Conservation (phyloP, 2,797 vertebrate genomes). For the Sebastolobus altivelis region DNA sequence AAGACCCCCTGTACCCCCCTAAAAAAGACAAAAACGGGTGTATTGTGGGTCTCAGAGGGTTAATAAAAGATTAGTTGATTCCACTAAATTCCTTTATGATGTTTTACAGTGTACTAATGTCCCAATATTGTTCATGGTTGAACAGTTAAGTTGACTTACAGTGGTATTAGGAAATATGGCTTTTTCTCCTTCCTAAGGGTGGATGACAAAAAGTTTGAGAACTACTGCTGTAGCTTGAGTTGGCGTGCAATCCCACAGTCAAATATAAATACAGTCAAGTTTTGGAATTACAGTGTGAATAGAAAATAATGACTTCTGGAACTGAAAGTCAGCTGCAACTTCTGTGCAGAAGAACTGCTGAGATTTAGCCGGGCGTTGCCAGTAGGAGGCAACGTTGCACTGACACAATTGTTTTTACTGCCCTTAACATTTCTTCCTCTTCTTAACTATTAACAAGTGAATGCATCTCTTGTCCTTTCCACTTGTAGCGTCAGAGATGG, state of each 20-base stretch:
- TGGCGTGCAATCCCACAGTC: not conserved
- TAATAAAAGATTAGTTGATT: no score
- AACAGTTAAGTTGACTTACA: not conserved
- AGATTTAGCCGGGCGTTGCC: slow-evolving; percentile 18
- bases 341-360: not conserved
- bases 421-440: slow-evolving; percentile 53
- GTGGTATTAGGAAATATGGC: not conserved
- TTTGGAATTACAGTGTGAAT: not conserved
- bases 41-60: no score
- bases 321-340: not conserved
- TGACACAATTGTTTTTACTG: slow-evolving; percentile 27
- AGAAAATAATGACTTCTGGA: not conserved
- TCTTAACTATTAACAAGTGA: slow-evolving; percentile 44
- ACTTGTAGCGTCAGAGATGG: slow-evolving; percentile 96
- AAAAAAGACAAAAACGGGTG: no score
- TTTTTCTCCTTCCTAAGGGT: not conserved
- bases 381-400: slow-evolving; percentile 61
- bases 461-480: slow-evolving; percentile 72
- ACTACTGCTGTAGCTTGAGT: not conserved
- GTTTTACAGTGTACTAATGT: no score
- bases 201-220: not conserved
- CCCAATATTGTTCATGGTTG: not conserved
- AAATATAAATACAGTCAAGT: not conserved
- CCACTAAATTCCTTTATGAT: no score
- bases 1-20: no score